Evolutionary conservation across 2,113 vertebrate genomes (phyloP), one percentile per base, ranked within the genome.

Genomic region (Melanerpes aurifrons): DNA sequence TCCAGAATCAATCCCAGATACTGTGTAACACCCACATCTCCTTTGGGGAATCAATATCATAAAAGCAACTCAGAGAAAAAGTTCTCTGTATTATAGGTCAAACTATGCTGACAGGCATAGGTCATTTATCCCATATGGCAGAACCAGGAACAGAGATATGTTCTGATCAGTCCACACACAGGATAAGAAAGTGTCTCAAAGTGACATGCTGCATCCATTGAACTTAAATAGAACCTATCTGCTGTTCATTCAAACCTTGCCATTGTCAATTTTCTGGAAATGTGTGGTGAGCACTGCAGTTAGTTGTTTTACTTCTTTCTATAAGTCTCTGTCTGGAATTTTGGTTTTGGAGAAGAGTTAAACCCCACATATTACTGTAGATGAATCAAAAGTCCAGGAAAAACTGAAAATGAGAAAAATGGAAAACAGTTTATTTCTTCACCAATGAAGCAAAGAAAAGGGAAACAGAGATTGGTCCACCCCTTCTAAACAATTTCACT

Each of bases 1-100:
- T 81, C 89, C 63, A 59, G 86, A 84, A 89, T 87, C 81, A 90
- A 56, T 93, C 71, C 18, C 35, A 82, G 37, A 12, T 69, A n/a
- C 70, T 12, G 25, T 78, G 70, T 58, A 93, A 76, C 54, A 89
- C 43, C 40, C 43, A 47, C 1, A 21, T 92, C 40, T 92, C 43
- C 63, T 87, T 53, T 48, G 47, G 53, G 81, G 61, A 96, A 94
- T 93, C 84, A 80, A 87, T 93, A 94, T 37, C 78, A 82, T 89
- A 85, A 79, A 94, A 91, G 81, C 73, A 87, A 85, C 71, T 82
- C 57, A 57, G 64, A 89, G 56, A 19, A 89, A 87, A 92, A 86
- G 45, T 94, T 87, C 71, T 94, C 89, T 94, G 45, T 87, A 91
- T 93, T 93, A 91, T 67, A 91, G 84, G 91, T 92, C 84, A 93